Evolutionary conservation across 2,888 invertebrate species (phyloP).

Genomic region (Dasysyrphus albostriatus): DNA sequence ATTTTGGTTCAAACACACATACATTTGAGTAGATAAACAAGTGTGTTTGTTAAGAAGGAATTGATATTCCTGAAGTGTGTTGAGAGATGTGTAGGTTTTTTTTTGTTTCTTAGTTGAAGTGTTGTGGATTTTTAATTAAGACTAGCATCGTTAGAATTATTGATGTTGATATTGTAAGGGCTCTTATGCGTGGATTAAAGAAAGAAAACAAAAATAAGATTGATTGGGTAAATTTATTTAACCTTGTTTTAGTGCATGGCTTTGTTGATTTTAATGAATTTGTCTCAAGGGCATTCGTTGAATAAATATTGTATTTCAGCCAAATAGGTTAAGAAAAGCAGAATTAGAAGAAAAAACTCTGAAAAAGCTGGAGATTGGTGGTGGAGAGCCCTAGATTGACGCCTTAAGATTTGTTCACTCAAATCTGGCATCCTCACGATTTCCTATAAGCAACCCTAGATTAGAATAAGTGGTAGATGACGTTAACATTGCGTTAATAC

Average conservation of each 20-base stretch:
- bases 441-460: too few species aligned
- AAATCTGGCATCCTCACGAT: too few species aligned
- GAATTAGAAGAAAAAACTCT: too few species aligned
- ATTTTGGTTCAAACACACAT: not conserved
- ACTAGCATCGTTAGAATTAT: slow-evolving; percentile 22
- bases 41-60: slow-evolving; percentile 18
- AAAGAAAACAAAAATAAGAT: slow-evolving; percentile 17
- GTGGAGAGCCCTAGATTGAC: too few species aligned
- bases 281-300: not conserved
- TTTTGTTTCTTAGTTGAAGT: slow-evolving; percentile 34
- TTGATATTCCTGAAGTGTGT: slow-evolving; percentile 55
- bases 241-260: not conserved
- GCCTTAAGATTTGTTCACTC: too few species aligned
- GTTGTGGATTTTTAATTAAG: slow-evolving; percentile 58
- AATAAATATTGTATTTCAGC: not conserved
- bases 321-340: too few species aligned
- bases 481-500: too few species aligned
- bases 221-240: slow-evolving; percentile 15
- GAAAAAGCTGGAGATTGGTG: too few species aligned
- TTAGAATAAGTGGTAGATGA: too few species aligned
- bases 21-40: not conserved
- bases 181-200: not conserved
- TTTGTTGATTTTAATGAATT: slow-evolving; percentile 6
- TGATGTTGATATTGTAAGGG: slow-evolving; percentile 19
- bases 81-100: slow-evolving; percentile 2